Evolutionary conservation across 2,888 invertebrate species (phyloP), one percentile per base, ranked within the genome.

Genomic region (Oxystoma pomonae): DNA sequence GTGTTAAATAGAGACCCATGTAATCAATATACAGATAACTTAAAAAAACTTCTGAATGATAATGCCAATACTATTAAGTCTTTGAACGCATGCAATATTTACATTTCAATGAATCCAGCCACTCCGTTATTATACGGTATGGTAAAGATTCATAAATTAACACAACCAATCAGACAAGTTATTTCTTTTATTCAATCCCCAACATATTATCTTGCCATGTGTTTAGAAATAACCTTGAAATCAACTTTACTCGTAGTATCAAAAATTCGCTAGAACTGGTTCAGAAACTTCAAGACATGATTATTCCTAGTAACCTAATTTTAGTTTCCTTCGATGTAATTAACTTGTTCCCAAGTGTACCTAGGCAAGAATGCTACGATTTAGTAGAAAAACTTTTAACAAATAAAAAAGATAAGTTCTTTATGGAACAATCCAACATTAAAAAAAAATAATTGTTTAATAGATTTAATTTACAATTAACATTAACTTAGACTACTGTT

Each of bases 171-270:
- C 20, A 21, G 58, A 22, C 58, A 21, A 9, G 49, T 58, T 16
- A 35, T 22, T n/a, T 22, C 22, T 58, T 58, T 58, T 58, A 58
- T 58, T 22, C n/a, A 21, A 7, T 16, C 58, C 12, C 58, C 49
- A 16, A n/a, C 58, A 9, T 58, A 58, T 20, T 58, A 35, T 22
- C n/a, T 58, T 2, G 58, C 58, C n/a, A 58, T n/a, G 20, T 58
- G n/a, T n/a, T 58, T n/a, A 20, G n/a, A n/a, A 35, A 20, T 35
- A 21, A 58, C 7, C 16, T 58, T 5, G 2, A 20, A 2, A 7
- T 58, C 12, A 22, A 3, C 9, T 19, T 22, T 58, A 22, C 2
- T 9, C 22, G 7, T 35, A 20, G 35, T 18, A 58, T 58, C 2
- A 58, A 58, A 58, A 58, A 58, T 16, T 22, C 58, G 7, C 7